Base-by-base conservation (phyloP, 2,113 vertebrate species). In the Rhinolophus sinicus region DNA sequence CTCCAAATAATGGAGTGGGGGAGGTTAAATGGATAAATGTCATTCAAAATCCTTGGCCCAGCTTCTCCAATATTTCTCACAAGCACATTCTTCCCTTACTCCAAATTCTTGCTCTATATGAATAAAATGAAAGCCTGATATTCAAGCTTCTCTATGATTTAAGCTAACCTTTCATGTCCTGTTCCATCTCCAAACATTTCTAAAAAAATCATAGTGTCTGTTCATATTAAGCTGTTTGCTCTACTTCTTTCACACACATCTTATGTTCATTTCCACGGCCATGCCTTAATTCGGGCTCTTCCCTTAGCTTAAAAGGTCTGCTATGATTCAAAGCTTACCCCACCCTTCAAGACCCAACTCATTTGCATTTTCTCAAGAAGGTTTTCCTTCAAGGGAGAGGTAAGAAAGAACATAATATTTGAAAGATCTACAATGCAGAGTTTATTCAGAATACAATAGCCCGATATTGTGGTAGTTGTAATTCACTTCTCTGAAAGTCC, bases 131-230 rank as follows among this genome's bases (percentile, higher is more conserved):
- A 94, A 93, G 86, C 19, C 22, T 86, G 26, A 90, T 12, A 83
- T 83, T 76, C 47, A 93, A 85, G 30, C 7, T 72, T 97, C 73
- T 94, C 24, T 52, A 19, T 90, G 67, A 38, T 64, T 95, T 91
- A 76, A 40, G 15, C 14, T 84, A 85, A 90, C 8, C 13, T 91
- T 72, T 8, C 52, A 69, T 90, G 16, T 72, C 44, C n/a, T 44
- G 44, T 88, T 90, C 5, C 30, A 93, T 82, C 16, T 87, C n/a
- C 58, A 26, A 83, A 30, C 8, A 28, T 90, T 95, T 90, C 35
- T 83, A 83, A 24, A 87, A 19, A 78, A 93, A 80, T 62, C n/a
- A 60, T 47, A 91, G 26, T 58, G 18, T 58, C 60, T 38, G 6
- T 13, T 78, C 52, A 28, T 50, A 26, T 40, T 84, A 70, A 78